Conservation (phyloP, 2,888 invertebrate species). For the Julus scanicus region DNA sequence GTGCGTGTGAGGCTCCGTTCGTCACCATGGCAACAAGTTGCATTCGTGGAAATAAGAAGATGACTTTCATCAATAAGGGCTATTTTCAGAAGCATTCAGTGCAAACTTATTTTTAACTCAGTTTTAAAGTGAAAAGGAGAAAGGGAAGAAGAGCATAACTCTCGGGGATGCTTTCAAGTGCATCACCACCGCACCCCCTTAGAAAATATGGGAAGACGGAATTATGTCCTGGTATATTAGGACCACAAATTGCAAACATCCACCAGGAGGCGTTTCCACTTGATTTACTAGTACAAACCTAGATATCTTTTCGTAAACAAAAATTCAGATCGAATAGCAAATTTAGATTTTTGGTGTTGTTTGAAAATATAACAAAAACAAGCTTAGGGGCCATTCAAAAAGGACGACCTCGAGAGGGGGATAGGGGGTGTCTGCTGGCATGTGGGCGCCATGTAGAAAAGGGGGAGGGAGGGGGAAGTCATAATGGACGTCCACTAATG, state of each 20-base stretch:
- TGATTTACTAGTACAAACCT: background rate
- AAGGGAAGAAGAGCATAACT: background rate
- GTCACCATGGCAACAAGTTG: constrained; percentile 23
- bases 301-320: too few relatives aligned
- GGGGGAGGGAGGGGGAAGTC: too few relatives aligned
- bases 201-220: background rate
- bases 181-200: background rate
- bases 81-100: constrained; percentile 22
- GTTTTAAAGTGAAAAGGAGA: background rate
- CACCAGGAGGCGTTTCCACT: background rate
- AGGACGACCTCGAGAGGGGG: too few relatives aligned
- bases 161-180: background rate
- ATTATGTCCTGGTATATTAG: background rate
- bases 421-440: too few relatives aligned
- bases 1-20: background rate
- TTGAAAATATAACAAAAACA: too few relatives aligned
- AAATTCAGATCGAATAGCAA: too few relatives aligned
- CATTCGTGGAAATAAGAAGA: constrained; percentile 7
- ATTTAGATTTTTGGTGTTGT: too few relatives aligned
- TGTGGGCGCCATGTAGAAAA: too few relatives aligned
- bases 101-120: constrained; percentile 21
- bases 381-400: too few relatives aligned
- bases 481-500: too few relatives aligned
- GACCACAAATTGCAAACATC: background rate
- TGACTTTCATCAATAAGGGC: constrained; percentile 27